Percentiles rank a stretch among this genome's conserved stretches.
Evolutionary conservation across 2,113 vertebrate genomes (phyloP).

Genomic region (Caretta caretta): DNA sequence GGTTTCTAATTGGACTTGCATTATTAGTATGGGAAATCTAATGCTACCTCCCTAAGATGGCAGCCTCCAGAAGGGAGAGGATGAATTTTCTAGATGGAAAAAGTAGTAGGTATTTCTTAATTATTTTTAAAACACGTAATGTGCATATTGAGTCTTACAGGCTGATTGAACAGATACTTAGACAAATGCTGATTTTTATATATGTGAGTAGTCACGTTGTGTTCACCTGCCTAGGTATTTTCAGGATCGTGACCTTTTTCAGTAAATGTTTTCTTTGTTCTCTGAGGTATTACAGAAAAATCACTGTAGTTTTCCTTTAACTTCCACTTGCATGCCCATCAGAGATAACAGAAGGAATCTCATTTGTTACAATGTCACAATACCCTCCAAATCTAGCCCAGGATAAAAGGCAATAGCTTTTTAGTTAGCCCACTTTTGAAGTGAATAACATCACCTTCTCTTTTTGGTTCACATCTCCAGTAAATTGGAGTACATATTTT

Average conservation of each 20-base stretch:
- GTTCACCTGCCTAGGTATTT: not conserved
- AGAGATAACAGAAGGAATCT: not conserved
- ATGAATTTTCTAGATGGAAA: not conserved
- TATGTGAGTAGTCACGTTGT: not conserved
- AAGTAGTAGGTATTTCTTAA: not conserved
- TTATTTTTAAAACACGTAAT: not conserved
- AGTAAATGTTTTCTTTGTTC: not conserved
- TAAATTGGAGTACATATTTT: not conserved
- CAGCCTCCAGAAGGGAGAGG: not conserved
- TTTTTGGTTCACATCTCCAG: not conserved
- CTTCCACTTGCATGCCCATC: not conserved
- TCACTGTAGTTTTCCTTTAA: not conserved
- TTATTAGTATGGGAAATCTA: fast-evolving
- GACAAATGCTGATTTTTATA: not conserved
- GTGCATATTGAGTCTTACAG: not conserved
- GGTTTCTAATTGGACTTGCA: not conserved
- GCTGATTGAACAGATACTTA: not conserved
- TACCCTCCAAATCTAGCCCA: not conserved
- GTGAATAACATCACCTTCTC: not conserved
- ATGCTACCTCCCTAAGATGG: not conserved
- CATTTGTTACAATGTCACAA: not conserved
- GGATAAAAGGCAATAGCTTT: not conserved
- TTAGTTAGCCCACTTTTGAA: not conserved
- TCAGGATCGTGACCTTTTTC: not conserved
- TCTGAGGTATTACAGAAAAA: not conserved